Evolutionary conservation across 2,888 invertebrate species (phyloP), one percentile per base, ranked within the genome.

Genomic region (Philonicus albiceps): DNA sequence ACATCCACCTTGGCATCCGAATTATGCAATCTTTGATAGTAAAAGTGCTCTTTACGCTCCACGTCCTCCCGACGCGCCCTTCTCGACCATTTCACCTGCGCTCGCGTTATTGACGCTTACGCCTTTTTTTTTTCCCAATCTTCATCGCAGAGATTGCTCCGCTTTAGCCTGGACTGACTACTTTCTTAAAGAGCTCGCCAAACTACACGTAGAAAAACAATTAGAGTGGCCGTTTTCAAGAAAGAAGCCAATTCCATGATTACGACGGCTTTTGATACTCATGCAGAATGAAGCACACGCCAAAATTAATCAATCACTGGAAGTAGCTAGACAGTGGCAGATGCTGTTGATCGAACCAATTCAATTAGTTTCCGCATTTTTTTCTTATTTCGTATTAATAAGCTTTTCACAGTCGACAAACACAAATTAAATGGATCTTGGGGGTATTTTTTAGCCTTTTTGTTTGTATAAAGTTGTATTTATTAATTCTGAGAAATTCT

Each of bases 1-100:
- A 80, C 53, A 81, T 78, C 43, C 49, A 43, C 37, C 40, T 78
- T 64, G 64, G 64, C n/a, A 74, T 74, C 34, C 27, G 6, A 43
- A 73, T 84, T 84, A 84, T 73, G 84, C 84, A 84, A 84, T 84
- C 7, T 40, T 72, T 84, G 84, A 73, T 84, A 73, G 84, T 84
- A 84, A 84, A 84, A 84, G 84, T 84, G 84, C 84, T 84, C 84
- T 84, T 84, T 73, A 73, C 55, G 81, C 64, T 81, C 30, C 34
- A 55, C 40, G 53, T 22, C 53, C n/a, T 27, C 22, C 40, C 22
- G 34, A 27, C 34, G 43, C 55, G 55, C 53, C 81, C 81, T 64
- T n/a, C 55, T 30, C n/a, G 27, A 55, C 81, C 81, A 55, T 81
- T 81, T 81, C 81, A 55, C 81, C 64, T 49, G 81, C 7, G 31